A percentile compares a stretch with the other conserved stretches of the same genome.
Evolutionary conservation across 1,140 invertebrate species (phyloP).

Genomic region (Drosophila orosa): DNA sequence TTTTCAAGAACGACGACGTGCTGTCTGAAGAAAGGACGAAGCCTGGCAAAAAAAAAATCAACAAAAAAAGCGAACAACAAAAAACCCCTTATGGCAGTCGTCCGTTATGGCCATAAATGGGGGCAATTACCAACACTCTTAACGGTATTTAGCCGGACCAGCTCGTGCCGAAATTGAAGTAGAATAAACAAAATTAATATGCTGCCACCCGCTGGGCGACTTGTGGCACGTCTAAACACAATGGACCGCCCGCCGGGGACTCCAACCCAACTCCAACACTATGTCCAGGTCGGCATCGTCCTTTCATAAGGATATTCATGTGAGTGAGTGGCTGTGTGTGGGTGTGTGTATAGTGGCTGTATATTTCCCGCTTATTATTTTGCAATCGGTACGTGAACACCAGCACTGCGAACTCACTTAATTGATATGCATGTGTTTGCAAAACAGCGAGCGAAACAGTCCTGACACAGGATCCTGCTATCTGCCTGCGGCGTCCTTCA

Average conservation of each 20-base stretch:
- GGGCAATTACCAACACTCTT: conserved; percentile 61
- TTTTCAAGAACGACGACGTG: conserved; percentile 7
- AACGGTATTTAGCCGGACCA: conserved; percentile 34
- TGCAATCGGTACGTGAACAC: conserved; percentile 26
- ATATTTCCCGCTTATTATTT: conserved; percentile 29
- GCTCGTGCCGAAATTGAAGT: conserved; percentile 17
- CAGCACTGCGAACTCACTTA: conserved; percentile 18
- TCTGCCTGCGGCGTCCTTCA: conserved; percentile 38
- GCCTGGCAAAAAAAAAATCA: background rate
- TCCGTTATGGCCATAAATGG: conserved; percentile 46
- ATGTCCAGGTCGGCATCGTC: background rate
- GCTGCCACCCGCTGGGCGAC: conserved; percentile 36
- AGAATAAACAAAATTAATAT: conserved; percentile 58
- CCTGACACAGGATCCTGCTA: background rate
- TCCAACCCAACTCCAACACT: background rate
- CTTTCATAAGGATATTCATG: background rate
- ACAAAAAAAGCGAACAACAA: background rate
- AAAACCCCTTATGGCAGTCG: conserved; percentile 16
- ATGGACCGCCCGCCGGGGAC: conserved; percentile 31
- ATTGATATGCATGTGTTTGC: conserved; percentile 46
- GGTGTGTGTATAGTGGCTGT: background rate
- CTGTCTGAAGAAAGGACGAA: background rate
- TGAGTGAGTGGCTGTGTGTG: background rate
- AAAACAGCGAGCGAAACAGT: conserved; percentile 22
- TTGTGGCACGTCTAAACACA: conserved; percentile 27